Percentiles rank a stretch among this genome's conserved stretches.
Evolutionary conservation across 2,797 vertebrate genomes (phyloP).

Genomic region (Neosilurus hyrtlii): DNA sequence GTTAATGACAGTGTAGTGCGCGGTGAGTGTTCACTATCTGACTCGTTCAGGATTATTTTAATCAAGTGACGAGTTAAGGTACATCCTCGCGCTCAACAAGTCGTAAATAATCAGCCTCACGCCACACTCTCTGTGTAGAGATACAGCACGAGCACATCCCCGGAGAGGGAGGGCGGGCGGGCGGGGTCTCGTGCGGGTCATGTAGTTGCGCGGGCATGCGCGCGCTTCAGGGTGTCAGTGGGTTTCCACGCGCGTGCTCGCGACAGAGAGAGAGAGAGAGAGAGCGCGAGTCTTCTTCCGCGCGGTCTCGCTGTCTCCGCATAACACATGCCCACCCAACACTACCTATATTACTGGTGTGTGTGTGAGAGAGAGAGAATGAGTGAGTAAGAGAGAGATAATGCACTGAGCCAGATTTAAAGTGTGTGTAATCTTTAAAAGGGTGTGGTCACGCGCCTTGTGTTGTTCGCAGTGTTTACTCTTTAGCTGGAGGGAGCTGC

Average conservation of each 20-base stretch:
- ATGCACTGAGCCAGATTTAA: too few species aligned
- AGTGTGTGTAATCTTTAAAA: neutral
- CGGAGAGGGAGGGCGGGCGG: too few species aligned
- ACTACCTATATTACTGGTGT: neutral
- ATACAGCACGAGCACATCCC: too few species aligned
- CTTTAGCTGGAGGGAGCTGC: neutral
- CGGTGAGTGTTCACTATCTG: neutral
- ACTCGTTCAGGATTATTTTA: neutral
- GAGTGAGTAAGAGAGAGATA: neutral
- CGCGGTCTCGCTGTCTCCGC: neutral
- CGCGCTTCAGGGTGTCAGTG: too few species aligned
- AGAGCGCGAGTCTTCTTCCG: too few species aligned
- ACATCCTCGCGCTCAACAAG: neutral
- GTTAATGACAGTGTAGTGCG: neutral
- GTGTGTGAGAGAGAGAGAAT: neutral
- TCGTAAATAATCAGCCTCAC: too few species aligned
- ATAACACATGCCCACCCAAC: neutral
- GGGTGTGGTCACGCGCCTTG: neutral
- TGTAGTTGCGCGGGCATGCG: too few species aligned
- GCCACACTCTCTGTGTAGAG: too few species aligned
- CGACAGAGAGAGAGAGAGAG: too few species aligned
- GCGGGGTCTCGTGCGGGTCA: too few species aligned
- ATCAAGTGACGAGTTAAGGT: slow-evolving; percentile 8
- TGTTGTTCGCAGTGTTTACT: neutral
- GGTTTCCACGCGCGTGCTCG: neutral